Evolutionary conservation across 1,140 invertebrate genomes (phyloP), one percentile per base, ranked within the genome.

Genomic region (Drosophila miranda): DNA sequence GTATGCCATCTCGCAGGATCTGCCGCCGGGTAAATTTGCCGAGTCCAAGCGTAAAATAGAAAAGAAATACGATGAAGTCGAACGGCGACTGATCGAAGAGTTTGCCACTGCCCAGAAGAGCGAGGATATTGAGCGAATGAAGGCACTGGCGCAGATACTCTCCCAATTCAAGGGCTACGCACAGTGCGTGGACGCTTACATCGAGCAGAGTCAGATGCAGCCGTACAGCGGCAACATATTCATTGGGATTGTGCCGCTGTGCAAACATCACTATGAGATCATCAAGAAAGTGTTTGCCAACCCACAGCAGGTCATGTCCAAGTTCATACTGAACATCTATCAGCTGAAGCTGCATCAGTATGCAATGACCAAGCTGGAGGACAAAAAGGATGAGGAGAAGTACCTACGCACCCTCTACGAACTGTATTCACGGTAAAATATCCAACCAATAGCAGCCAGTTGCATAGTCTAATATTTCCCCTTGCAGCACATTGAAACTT

Each of bases 311-410:
- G 98, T 99, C 0, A 99, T 99, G 97, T 95, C 96, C 41, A 99
- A 99, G 92, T 98, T 99, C 92, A 96, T 99, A 30, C 92, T 99
- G 2, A 99, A 99, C 87, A 97, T 99, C 61, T 99, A 98, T 91
- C 97, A 99, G 81, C 92, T 97, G 5, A 97, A 98, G 91, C 92
- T 99, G 41, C 96, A 98, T 92, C 96, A 96, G 81, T 96, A 96
- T 89, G 95, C 98, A 43, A 93, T 95, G 52, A 95, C 94, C 11
- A 95, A 95, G 86, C 92, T 99, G 62, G 95, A 97, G 64, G 95
- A 95, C 90, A 93, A 93, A 55, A 89, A 77, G 43, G 96, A 98
- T 89, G 93, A 95, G 30, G 97, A 98, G 66, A 95, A 95, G 75
- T 99, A 99, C 92, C 92, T 99, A 50, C 95, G 94, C 58, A 97